Evolutionary conservation across 2,888 invertebrate species (phyloP).

Genomic region (Smittia sp.): DNA sequence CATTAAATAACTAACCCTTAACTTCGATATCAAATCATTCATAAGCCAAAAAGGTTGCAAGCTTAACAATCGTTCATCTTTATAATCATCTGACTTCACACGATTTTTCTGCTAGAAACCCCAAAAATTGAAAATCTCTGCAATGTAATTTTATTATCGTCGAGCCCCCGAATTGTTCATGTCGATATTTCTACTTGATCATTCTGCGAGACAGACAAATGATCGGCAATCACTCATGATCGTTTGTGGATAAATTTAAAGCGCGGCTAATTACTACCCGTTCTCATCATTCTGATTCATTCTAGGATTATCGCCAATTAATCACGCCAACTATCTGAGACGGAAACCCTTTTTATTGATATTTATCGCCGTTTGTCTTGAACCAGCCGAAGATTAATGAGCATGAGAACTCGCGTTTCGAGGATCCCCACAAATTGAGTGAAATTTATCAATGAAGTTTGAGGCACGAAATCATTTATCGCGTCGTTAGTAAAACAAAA

Average conservation of each 20-base stretch:
- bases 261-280: constrained; percentile 28
- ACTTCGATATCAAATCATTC: too few relatives aligned
- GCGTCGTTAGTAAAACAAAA: neutral
- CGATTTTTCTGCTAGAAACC: too few relatives aligned
- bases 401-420: neutral
- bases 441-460: constrained; percentile 27
- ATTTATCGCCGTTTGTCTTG: neutral
- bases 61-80: too few relatives aligned
- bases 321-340: constrained; percentile 21
- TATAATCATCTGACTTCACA: too few relatives aligned
- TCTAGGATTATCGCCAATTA: constrained; percentile 36
- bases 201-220: neutral
- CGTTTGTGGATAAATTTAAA: constrained; percentile 29
- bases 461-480: neutral
- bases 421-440: constrained; percentile 6
- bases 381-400: constrained; percentile 21
- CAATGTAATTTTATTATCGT: too few relatives aligned
- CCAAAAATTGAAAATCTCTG: too few relatives aligned
- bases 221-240: neutral
- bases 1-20: too few relatives aligned
- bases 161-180: too few relatives aligned
- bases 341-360: constrained; percentile 23
- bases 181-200: too few relatives aligned
- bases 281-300: constrained; percentile 29
- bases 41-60: too few relatives aligned